phyloP scores from a whole-genome alignment of 2,113 vertebrate species.

The Xyrauchen texanus region DNA sequence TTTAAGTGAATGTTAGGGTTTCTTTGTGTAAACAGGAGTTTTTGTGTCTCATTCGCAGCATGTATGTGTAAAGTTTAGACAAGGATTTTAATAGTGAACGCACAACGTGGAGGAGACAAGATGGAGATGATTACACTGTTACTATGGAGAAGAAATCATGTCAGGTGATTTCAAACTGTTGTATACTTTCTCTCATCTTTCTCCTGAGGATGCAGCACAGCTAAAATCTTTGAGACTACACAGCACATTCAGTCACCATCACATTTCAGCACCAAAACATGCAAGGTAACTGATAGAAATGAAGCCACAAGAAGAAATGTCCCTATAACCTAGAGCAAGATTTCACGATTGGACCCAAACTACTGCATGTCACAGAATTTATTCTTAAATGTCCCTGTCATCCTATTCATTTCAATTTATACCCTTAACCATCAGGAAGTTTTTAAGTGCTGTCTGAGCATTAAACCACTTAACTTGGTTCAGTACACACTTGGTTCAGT shows the following conservation, averaged over 20 bases:
- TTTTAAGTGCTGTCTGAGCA: neutral
- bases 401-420: no score
- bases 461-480: neutral
- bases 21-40: no score
- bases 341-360: neutral
- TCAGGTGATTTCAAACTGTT: constrained; percentile 1
- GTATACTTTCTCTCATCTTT: neutral
- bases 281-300: neutral
- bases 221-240: neutral
- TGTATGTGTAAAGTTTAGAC: no score
- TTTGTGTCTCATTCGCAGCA: no score
- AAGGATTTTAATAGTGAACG: no score
- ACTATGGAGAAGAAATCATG: neutral
- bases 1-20: no score
- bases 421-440: no score
- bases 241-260: constrained; percentile 3
- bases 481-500: neutral
- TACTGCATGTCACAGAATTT: no score
- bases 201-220: neutral
- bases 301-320: neutral
- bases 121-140: no score
- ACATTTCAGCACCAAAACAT: neutral
- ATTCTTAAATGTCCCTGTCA: no score
- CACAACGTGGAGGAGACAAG: no score
- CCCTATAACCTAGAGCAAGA: neutral